These are phyloP conservation scores for Delphinapterus leucas DNA, from an alignment of 2,113 vertebrate species.

Conservation along the genomic window DNA sequence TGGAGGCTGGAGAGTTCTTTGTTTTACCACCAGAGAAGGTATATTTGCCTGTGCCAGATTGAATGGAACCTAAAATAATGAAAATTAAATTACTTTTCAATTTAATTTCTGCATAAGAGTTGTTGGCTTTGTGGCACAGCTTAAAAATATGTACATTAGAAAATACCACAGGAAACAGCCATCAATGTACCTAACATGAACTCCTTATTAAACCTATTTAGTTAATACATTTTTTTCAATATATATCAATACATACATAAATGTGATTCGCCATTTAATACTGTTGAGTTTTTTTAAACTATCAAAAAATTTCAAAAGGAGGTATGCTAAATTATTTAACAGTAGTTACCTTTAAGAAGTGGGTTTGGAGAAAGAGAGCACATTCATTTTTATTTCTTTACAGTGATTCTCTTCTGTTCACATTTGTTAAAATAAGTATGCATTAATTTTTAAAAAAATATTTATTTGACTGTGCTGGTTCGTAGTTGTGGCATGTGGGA, in stretches of 20 bases:
- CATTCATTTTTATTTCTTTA: neutral
- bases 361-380: neutral
- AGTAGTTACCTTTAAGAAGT: neutral
- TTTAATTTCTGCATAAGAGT: neutral
- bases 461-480: no score
- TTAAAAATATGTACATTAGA: neutral
- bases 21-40: neutral
- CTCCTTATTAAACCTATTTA: neutral
- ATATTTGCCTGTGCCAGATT: neutral
- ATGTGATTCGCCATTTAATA: neutral
- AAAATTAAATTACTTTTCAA: conserved; percentile 16
- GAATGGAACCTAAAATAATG: neutral
- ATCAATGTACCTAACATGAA: neutral
- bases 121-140: neutral
- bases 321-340: neutral
- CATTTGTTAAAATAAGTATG: neutral
- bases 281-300: neutral
- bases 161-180: neutral
- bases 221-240: neutral
- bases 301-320: neutral
- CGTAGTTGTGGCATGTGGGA: no score
- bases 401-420: neutral
- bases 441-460: neutral
- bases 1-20: neutral
- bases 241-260: neutral